phyloP scores from a whole-genome alignment of 2,888 invertebrate species.

The Pegoplata infirma region DNA sequence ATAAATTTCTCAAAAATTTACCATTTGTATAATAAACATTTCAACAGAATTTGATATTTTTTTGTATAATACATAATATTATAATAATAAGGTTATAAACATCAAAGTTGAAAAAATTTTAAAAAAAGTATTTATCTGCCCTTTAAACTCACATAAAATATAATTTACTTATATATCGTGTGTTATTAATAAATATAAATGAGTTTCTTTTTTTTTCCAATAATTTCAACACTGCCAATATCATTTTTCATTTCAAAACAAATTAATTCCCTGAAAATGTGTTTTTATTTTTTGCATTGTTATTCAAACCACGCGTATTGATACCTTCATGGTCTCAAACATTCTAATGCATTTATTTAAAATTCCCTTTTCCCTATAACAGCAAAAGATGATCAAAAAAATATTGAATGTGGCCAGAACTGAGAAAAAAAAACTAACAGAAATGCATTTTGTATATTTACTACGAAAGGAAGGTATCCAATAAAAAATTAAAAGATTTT shows the following conservation, averaged over 20 bases:
- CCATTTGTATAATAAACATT: too few relatives aligned
- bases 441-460: not conserved
- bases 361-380: constrained; percentile 18
- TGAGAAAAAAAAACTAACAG: not conserved
- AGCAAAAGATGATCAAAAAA: constrained; percentile 25
- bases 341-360: constrained; percentile 56
- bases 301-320: constrained; percentile 30
- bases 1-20: too few relatives aligned
- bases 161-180: too few relatives aligned
- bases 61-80: too few relatives aligned
- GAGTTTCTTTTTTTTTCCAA: too few relatives aligned
- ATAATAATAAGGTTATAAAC: too few relatives aligned
- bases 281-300: constrained; percentile 34
- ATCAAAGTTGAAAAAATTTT: too few relatives aligned
- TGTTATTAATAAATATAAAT: too few relatives aligned
- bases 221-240: not conserved
- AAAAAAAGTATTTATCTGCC: too few relatives aligned
- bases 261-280: constrained; percentile 24
- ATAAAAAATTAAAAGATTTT: too few relatives aligned
- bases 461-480: constrained; percentile 8
- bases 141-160: too few relatives aligned
- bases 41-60: too few relatives aligned
- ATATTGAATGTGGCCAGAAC: constrained; percentile 19
- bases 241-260: constrained; percentile 20
- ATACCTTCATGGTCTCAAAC: constrained; percentile 20